Evolutionary conservation across 2,113 vertebrate genomes (phyloP).

Genomic region (Montifringilla adamsi): DNA sequence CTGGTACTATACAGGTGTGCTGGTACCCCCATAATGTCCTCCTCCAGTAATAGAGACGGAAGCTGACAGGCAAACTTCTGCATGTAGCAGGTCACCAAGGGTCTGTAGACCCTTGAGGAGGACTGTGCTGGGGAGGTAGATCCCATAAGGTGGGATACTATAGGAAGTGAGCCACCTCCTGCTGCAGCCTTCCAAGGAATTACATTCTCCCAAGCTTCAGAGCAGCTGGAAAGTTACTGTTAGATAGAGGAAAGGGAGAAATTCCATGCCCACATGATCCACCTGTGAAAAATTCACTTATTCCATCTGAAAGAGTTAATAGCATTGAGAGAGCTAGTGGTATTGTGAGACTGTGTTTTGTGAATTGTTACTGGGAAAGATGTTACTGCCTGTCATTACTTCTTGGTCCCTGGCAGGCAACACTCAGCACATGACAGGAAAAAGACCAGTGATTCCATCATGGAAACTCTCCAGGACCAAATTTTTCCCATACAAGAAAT

Average conservation of each 20-base stretch:
- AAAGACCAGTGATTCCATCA: constrained; percentile 4
- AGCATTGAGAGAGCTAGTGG: background rate
- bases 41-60: background rate
- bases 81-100: background rate
- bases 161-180: background rate
- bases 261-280: background rate
- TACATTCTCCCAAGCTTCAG: background rate
- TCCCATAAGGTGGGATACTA: background rate
- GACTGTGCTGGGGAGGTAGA: background rate
- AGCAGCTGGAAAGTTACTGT: background rate
- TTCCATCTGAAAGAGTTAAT: background rate
- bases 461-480: constrained; percentile 37
- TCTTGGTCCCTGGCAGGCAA: background rate
- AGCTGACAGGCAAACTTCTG: background rate
- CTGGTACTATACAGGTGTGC: too few species aligned
- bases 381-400: constrained; percentile 3
- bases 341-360: background rate
- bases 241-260: background rate
- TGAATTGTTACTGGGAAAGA: background rate
- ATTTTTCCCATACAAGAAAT: constrained; percentile 13
- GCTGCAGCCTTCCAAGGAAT: background rate
- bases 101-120: background rate
- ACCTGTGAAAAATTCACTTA: background rate
- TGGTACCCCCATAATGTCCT: background rate
- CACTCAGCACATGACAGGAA: constrained; percentile 24